Base-by-base conservation (phyloP, 2,797 vertebrate species). In the Etheostoma perlongum region DNA sequence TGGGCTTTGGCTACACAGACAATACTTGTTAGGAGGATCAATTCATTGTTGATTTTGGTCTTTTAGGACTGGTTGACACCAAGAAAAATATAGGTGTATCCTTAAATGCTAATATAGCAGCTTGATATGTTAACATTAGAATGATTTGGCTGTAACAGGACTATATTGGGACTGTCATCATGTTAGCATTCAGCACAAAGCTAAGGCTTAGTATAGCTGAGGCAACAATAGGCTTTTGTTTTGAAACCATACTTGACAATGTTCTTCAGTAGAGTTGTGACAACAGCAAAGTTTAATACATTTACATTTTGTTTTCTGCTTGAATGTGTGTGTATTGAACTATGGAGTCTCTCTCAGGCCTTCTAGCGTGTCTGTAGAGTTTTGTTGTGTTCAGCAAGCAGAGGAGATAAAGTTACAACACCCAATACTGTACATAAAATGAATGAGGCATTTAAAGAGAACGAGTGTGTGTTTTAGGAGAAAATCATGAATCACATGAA, bases 361-460 rank as follows among this genome's bases (percentile, higher is more conserved):
- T 12, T 6, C 59, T 13, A 23, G 36, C 12, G 13, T 44, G 12
- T 40, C 61, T 47, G 0, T n/a, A 33, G 64, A 67, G 19, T 49
- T 54, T 7, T 21, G 9, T 42, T 81, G 52, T 48, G 30, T 55
- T 66, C 53, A 55, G 67, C 77, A 64, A 68, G 51, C 42, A 58
- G 25, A 49, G 33, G 44, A 55, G 69, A 46, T 74, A 44, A 68
- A 62, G 46, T 57, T 12, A 7, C n/a, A 49, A n/a, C 9, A 73
- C 62, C 44, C 53, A 55, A 70, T 51, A 12, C 62, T 48, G 6
- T 52, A 44, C 30, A 14, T n/a, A 10, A 66, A 51, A 69, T 30
- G 0, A 70, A 82, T 25, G 49, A 72, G 8, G 23, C 51, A 27
- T n/a, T 40, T 14, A 27, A 19, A 13, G 44, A 36, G 33, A 55